Percentiles rank a stretch among this genome's conserved stretches.
Conservation (phyloP, 1,140 invertebrate genomes). For the Steinernema khuongi region DNA sequence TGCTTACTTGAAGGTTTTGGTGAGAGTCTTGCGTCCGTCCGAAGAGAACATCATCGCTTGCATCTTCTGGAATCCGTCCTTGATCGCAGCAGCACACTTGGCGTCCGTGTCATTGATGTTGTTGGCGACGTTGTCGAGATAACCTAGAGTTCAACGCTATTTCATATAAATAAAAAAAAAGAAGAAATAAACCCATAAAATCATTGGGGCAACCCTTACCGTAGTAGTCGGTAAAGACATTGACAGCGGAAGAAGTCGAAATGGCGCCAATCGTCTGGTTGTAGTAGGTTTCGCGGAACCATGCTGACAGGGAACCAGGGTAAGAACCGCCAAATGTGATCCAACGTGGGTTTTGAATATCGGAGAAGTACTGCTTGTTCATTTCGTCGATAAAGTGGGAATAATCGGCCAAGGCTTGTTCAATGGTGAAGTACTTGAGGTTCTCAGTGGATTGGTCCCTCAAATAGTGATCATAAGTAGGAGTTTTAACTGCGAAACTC, state of each 20-base stretch:
- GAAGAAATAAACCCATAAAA: no score
- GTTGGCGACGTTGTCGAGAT: conserved; percentile 29
- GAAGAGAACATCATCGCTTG: conserved; percentile 17
- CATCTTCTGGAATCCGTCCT: conserved; percentile 30
- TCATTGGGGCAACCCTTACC: background rate
- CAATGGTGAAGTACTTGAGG: conserved; percentile 18
- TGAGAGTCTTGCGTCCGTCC: conserved; percentile 16
- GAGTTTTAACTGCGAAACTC: background rate
- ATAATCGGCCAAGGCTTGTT: conserved; percentile 37
- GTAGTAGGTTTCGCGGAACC: conserved; percentile 80
- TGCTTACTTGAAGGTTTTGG: conserved; percentile 26
- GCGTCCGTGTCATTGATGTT: conserved; percentile 24
- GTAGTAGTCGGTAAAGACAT: conserved; percentile 5
- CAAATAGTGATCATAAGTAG: background rate
- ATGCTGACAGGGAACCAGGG: conserved; percentile 73
- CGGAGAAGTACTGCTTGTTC: conserved; percentile 23
- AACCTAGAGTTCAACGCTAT: conserved; percentile 17
- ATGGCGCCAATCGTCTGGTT: conserved; percentile 75
- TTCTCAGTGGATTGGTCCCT: conserved; percentile 25
- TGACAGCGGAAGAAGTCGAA: conserved; percentile 67
- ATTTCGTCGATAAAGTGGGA: conserved; percentile 31
- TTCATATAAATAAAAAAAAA: background rate
- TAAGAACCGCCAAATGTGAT: conserved; percentile 87
- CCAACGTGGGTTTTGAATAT: conserved; percentile 67
- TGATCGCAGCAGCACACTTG: conserved; percentile 6